phyloP scores from a whole-genome alignment of 1,140 invertebrate genomes.

The Lucilia cuprina region DNA sequence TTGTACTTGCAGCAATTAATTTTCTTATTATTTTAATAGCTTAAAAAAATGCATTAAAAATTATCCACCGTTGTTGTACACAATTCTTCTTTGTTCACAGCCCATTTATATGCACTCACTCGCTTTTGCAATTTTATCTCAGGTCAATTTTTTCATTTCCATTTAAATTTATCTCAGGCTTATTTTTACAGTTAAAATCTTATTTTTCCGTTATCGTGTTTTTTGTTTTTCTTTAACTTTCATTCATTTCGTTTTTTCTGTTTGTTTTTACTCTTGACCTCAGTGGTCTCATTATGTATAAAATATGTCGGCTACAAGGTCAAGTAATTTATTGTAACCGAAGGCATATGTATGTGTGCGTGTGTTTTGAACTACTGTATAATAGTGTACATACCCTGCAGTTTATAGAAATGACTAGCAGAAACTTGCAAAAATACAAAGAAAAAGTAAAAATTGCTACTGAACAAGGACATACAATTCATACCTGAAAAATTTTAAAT shows the following conservation, averaged over 20 bases:
- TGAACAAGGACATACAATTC: too few relatives aligned
- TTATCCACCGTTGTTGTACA: not conserved
- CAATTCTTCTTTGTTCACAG: not conserved
- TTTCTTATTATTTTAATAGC: too few relatives aligned
- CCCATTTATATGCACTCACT: not conserved
- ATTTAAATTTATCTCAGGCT: not conserved
- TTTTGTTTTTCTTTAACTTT: not conserved
- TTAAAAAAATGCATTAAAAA: too few relatives aligned
- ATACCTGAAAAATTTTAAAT: too few relatives aligned
- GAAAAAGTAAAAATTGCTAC: too few relatives aligned
- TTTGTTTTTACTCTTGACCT: slow-evolving; percentile 17
- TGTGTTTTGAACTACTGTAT: not conserved
- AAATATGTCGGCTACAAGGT: not conserved
- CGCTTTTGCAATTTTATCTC: not conserved
- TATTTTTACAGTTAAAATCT: not conserved
- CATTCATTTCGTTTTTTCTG: not conserved
- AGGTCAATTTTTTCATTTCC: not conserved
- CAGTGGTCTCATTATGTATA: not conserved
- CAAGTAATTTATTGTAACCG: not conserved
- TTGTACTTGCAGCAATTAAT: too few relatives aligned
- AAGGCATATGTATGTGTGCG: not conserved
- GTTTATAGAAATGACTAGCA: too few relatives aligned
- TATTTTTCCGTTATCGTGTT: not conserved
- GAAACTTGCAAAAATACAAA: too few relatives aligned
- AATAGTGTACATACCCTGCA: not conserved